Evolutionary conservation across 2,888 invertebrate genomes (phyloP).

Genomic region (Sesia bembeciformis): DNA sequence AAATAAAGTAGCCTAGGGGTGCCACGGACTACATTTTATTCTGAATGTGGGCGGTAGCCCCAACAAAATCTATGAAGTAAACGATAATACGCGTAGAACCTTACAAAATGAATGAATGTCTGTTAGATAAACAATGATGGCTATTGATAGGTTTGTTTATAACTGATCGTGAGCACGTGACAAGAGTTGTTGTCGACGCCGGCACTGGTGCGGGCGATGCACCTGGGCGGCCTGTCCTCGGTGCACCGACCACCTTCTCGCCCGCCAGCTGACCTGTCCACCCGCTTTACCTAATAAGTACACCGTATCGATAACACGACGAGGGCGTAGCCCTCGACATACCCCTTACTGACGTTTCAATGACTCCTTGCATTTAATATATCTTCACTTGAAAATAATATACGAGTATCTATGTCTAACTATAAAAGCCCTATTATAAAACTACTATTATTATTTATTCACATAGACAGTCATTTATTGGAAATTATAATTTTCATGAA

Average conservation of each 20-base stretch:
- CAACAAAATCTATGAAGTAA: no score
- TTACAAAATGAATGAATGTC: no score
- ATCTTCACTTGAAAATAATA: not conserved
- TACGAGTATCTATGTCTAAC: no score
- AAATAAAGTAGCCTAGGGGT: no score
- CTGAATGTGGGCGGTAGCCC: no score
- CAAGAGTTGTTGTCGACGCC: not conserved
- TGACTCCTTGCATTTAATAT: not conserved
- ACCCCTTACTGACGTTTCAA: conserved; percentile 6
- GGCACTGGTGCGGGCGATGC: not conserved
- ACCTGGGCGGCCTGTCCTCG: conserved; percentile 8
- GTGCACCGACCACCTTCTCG: conserved; percentile 17
- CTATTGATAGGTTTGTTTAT: not conserved
- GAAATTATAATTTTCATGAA: no score
- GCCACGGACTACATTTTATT: no score
- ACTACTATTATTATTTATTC: no score
- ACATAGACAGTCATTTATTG: no score
- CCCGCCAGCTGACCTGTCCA: conserved; percentile 5
- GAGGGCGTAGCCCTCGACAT: conserved; percentile 22
- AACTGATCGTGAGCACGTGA: not conserved
- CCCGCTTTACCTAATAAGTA: conserved; percentile 3
- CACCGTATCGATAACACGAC: conserved; percentile 23
- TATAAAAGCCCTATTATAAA: no score
- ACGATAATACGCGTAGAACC: no score
- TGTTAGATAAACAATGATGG: no score